phyloP scores from a whole-genome alignment of 2,888 invertebrate species.

The Ophion slaviceki region DNA sequence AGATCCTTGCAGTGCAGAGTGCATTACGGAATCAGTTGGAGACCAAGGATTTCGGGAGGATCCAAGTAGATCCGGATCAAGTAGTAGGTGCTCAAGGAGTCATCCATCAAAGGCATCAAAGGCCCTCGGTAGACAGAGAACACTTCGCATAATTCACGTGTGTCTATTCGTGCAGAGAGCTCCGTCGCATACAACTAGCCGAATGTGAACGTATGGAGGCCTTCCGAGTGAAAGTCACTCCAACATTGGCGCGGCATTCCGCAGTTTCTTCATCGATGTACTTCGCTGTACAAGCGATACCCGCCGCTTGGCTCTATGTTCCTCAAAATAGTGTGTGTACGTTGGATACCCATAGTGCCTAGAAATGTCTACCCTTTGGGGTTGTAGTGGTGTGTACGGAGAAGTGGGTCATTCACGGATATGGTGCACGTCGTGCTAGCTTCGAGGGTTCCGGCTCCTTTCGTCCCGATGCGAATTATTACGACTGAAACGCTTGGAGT shows the following conservation, averaged over 20 bases:
- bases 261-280: slow-evolving; percentile 78
- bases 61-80: slow-evolving; percentile 62
- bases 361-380: background rate
- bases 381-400: background rate
- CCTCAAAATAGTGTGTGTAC: slow-evolving; percentile 24
- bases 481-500: background rate
- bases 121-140: slow-evolving; percentile 24
- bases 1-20: background rate
- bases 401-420: slow-evolving; percentile 57
- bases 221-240: slow-evolving; percentile 77
- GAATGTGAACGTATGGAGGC: slow-evolving; percentile 48
- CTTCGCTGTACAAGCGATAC: slow-evolving; percentile 52
- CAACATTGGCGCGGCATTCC: slow-evolving; percentile 78
- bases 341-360: slow-evolving; percentile 1
- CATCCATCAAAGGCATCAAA: slow-evolving; percentile 32
- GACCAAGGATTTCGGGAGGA: slow-evolving; percentile 62
- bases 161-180: slow-evolving; percentile 32
- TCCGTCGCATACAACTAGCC: slow-evolving; percentile 8
- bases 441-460: slow-evolving; percentile 57
- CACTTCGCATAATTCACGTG: slow-evolving; percentile 25
- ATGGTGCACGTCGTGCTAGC: slow-evolving; percentile 43
- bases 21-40: background rate
- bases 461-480: slow-evolving; percentile 42
- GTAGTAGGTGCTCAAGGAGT: slow-evolving; percentile 67
- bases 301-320: slow-evolving; percentile 48